These are phyloP conservation scores for Eupithecia subumbrata DNA, from an alignment of 2,888 invertebrate genomes.

Conservation along the genomic window DNA sequence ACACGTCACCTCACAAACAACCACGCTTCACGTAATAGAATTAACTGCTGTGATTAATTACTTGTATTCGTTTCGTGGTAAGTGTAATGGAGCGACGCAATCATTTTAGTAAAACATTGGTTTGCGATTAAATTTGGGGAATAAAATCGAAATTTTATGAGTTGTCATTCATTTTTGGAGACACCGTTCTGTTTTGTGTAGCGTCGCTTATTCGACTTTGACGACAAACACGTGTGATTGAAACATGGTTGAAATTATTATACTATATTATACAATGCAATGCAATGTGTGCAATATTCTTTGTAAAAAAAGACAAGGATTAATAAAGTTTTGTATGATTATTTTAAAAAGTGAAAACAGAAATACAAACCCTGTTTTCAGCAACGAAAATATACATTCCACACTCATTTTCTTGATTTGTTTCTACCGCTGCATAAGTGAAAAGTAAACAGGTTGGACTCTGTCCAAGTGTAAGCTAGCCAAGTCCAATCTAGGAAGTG, in stretches of 20 bases:
- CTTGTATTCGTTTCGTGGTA: slow-evolving; percentile 42
- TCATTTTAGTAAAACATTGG: slow-evolving; percentile 33
- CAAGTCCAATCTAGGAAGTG: slow-evolving; percentile 41
- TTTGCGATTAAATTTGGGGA: slow-evolving; percentile 10
- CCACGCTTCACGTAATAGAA: slow-evolving; percentile 66
- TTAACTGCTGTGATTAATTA: slow-evolving; percentile 72
- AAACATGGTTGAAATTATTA: not conserved
- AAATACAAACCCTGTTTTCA: slow-evolving; percentile 1
- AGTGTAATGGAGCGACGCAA: slow-evolving; percentile 50
- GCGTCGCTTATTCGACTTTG: not conserved
- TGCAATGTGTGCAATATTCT: not conserved
- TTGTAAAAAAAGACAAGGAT: not conserved
- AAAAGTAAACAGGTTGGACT: slow-evolving; percentile 43
- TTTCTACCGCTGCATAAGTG: slow-evolving; percentile 42
- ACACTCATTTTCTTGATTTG: slow-evolving; percentile 35
- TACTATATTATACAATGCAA: no score
- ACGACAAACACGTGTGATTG: not conserved
- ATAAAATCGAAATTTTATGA: not conserved
- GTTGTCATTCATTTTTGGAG: not conserved
- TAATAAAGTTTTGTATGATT: not conserved
- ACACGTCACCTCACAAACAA: slow-evolving; percentile 59
- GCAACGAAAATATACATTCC: slow-evolving; percentile 1
- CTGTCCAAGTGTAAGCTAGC: slow-evolving; percentile 40
- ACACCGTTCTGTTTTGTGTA: not conserved
- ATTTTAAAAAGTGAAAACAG: not conserved